Evolutionary conservation across 2,797 vertebrate genomes (phyloP).

Genomic region (Manis crassicaudata): DNA sequence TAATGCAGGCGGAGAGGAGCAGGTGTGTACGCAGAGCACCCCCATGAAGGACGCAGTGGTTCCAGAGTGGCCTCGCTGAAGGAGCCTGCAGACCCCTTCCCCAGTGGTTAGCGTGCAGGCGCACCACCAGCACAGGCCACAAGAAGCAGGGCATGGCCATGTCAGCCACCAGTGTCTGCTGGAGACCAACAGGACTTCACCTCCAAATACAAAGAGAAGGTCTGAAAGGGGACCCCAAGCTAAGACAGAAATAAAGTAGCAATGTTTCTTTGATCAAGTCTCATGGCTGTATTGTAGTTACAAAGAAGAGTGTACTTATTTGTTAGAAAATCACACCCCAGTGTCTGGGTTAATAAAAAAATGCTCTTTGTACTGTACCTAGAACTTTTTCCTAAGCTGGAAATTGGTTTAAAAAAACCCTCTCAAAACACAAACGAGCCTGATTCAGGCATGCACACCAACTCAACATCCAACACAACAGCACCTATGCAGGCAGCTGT

Average conservation of each 20-base stretch:
- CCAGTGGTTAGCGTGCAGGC: not conserved
- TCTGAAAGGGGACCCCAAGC: not conserved
- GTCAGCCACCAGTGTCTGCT: too few species aligned
- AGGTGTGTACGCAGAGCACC: not conserved
- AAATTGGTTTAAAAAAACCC: not conserved
- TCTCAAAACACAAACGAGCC: not conserved
- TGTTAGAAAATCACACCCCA: not conserved
- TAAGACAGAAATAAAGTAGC: not conserved
- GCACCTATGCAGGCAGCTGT: not conserved
- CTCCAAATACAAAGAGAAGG: not conserved
- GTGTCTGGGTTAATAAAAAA: not conserved
- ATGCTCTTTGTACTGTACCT: not conserved
- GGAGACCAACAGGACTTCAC: not conserved
- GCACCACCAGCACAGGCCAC: rapidly evolving
- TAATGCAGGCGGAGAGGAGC: too few species aligned
- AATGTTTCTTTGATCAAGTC: not conserved
- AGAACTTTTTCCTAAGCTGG: not conserved
- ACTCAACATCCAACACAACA: not conserved
- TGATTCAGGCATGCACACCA: not conserved
- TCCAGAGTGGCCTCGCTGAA: not conserved
- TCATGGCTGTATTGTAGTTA: not conserved
- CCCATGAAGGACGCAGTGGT: rapidly evolving
- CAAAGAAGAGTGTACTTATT: not conserved
- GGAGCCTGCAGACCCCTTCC: not conserved
- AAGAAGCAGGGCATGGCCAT: rapidly evolving